Percentiles rank a stretch among this genome's conserved stretches.
These are phyloP conservation scores for Cephus rjabovi DNA, from an alignment of 2,888 invertebrate genomes.

Conservation along the genomic window DNA sequence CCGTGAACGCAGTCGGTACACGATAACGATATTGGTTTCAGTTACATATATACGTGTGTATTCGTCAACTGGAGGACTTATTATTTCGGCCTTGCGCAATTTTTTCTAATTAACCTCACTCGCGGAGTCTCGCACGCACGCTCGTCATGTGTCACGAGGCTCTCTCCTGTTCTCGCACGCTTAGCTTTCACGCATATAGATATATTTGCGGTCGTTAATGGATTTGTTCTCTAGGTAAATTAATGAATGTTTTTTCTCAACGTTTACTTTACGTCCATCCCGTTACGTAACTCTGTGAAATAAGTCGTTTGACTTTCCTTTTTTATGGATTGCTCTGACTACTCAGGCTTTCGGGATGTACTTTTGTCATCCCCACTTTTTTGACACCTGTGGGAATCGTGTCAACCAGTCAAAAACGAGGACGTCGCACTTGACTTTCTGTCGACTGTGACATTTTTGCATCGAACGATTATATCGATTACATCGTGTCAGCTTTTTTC, in stretches of 20 bases:
- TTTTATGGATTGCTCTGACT: background rate
- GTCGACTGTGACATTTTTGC: constrained; percentile 10
- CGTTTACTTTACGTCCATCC: background rate
- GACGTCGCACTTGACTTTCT: background rate
- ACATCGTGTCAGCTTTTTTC: background rate
- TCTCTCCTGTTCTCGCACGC: background rate
- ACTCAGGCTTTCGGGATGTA: background rate
- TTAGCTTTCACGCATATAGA: background rate
- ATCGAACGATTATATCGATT: constrained; percentile 10
- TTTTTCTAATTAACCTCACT: background rate
- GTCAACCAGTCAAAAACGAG: background rate
- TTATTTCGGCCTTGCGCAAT: constrained; percentile 1
- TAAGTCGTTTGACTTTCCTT: background rate
- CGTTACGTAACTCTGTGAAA: background rate
- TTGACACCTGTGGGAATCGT: background rate
- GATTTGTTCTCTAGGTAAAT: background rate
- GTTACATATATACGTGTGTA: background rate
- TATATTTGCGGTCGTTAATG: background rate
- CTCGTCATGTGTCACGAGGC: background rate
- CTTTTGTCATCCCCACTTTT: background rate
- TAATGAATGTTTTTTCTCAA: background rate
- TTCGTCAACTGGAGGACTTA: background rate
- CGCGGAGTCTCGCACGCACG: background rate
- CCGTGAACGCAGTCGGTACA: background rate
- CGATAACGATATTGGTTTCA: background rate